Evolutionary conservation across 2,888 invertebrate species (phyloP).

Genomic region (Linnaemya tessellans): DNA sequence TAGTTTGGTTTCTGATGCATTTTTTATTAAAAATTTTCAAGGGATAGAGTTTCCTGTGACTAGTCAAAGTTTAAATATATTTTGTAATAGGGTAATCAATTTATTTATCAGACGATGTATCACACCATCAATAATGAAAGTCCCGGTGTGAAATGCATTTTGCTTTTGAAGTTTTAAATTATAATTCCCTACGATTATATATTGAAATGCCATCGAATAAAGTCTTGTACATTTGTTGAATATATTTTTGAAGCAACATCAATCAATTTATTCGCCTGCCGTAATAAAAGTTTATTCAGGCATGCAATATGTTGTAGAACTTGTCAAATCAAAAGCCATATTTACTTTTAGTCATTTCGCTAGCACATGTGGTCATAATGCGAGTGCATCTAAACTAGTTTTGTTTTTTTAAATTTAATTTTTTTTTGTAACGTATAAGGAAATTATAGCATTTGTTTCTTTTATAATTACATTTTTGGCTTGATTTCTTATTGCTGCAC

Average conservation of each 20-base stretch:
- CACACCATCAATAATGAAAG: too few relatives aligned
- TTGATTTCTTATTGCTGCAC: constrained; percentile 22
- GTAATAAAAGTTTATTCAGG: constrained; percentile 1
- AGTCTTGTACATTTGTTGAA: not conserved
- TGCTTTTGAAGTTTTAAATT: constrained; percentile 43
- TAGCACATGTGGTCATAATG: constrained; percentile 21
- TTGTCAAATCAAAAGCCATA: constrained; percentile 40
- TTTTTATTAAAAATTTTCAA: too few relatives aligned
- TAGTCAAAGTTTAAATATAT: too few relatives aligned
- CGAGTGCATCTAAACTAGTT: not conserved
- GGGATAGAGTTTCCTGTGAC: too few relatives aligned
- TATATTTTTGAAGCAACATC: constrained; percentile 33
- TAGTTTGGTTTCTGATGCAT: too few relatives aligned
- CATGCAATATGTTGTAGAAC: constrained; percentile 6
- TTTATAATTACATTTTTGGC: constrained; percentile 21
- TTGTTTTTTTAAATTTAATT: not conserved
- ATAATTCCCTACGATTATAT: constrained; percentile 13
- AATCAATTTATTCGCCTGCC: constrained; percentile 29
- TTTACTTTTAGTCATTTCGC: constrained; percentile 20
- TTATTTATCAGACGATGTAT: too few relatives aligned
- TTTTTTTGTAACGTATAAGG: constrained; percentile 10
- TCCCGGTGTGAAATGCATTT: too few relatives aligned
- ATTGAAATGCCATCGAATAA: constrained; percentile 13
- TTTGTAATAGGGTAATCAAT: too few relatives aligned
- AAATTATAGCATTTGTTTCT: constrained; percentile 33